Base-by-base conservation (phyloP, 1,140 invertebrate species). In the Drosophila insularis region DNA sequence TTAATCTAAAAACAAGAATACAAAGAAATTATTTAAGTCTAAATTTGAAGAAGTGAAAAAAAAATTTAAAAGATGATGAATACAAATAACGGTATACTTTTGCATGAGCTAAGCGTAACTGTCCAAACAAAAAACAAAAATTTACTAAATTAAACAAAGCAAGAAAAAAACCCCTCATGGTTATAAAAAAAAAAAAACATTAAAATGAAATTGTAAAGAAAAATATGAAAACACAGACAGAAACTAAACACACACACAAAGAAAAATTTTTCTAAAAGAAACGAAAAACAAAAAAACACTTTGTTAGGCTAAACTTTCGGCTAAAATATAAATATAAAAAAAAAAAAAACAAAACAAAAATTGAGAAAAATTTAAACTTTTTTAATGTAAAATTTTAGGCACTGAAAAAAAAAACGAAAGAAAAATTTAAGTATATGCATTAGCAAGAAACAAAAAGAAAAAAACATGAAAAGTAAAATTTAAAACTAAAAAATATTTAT, bases 21-120 rank as follows among this genome's bases (percentile, higher is more conserved):
- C 80, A 89, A 85, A 89, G 85, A 89, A 89, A 89, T 89, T 89
- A 89, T 89, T 89, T 85, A 89, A 85, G 85, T 68, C 81, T 85
- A 69, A 69, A 84, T 81, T 85, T 89, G 63, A 81, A 55, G 46
- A 77, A 27, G 27, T 27, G 27, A 27, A 53, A 74, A 84, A 67
- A 71, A 67, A 59, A 63, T 13, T 37, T 11, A 13, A 55, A 13
- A 59, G 4, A 19, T 2, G 31, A 21, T 13, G 35, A 19, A 35
- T 13, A 39, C 43, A 72, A 71, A 66, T 74, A 82, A 81, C 69
- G 64, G 81, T 85, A 85, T 85, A 85, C 81, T 85, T 86, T 85
- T 85, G 63, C 70, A 68, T 81, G 78, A 78, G 81, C 81, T 75
- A 78, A 67, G 62, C 74, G 56, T 71, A 75, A 68, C 74, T 79